Conservation (phyloP, 2,113 vertebrate species). For the Lepisosteus osseus region DNA sequence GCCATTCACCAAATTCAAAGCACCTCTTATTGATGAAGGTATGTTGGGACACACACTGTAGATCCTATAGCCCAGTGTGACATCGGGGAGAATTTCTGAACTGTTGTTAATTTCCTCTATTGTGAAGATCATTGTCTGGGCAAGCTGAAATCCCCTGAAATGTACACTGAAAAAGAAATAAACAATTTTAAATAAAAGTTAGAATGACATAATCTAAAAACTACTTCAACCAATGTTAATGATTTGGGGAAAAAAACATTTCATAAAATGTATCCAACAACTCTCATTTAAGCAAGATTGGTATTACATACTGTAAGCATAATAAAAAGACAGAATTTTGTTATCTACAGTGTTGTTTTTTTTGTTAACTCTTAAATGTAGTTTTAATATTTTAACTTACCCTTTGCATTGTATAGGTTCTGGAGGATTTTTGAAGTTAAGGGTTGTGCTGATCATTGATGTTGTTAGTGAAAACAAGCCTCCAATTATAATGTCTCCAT, state of each 20-base stretch:
- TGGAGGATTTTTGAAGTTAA: not conserved
- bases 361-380: too few species aligned
- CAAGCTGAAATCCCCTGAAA: constrained; percentile 4
- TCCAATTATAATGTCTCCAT: constrained; percentile 4
- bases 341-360: too few species aligned
- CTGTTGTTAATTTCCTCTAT: constrained; percentile 8
- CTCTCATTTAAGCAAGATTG: too few species aligned
- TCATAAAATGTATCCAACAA: too few species aligned
- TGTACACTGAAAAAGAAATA: not conserved
- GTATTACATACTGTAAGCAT: too few species aligned
- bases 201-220: too few species aligned
- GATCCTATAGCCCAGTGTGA: constrained; percentile 1
- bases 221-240: not conserved
- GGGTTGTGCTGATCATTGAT: not conserved
- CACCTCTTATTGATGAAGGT: not conserved
- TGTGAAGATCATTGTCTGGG: constrained; percentile 1
- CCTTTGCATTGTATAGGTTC: not conserved
- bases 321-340: too few species aligned
- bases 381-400: too few species aligned
- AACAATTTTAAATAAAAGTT: not conserved
- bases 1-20: not conserved
- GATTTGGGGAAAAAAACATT: not conserved
- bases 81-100: not conserved
- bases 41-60: not conserved
- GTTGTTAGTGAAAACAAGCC: not conserved